Conservation (phyloP, 2,113 vertebrate genomes). For the Vulpes vulpes region DNA sequence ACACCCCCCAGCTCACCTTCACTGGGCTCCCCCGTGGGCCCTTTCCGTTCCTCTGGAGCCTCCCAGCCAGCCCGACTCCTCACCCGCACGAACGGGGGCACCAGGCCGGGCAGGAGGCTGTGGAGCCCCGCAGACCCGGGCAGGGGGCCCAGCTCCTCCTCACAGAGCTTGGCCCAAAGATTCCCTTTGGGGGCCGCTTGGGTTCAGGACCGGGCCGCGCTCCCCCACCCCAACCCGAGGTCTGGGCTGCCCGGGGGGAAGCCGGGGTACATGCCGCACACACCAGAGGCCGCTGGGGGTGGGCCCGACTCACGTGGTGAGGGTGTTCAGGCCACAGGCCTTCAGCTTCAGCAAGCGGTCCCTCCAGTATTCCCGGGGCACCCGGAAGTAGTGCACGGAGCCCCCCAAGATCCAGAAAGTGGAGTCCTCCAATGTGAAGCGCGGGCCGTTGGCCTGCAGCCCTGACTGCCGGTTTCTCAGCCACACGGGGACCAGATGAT, state of each 20-base stretch:
- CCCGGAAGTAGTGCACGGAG: conserved; percentile 96
- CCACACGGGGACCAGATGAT: conserved; percentile 69
- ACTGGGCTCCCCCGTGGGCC: too few relatives aligned
- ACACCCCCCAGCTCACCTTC: too few relatives aligned
- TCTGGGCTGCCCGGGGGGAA: not conserved
- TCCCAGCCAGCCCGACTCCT: not conserved
- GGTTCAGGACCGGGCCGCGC: too few relatives aligned
- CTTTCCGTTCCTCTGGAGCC: not conserved
- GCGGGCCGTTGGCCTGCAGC: conserved; percentile 88
- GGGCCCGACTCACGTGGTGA: conserved; percentile 92
- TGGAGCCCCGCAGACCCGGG: not conserved
- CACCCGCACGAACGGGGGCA: too few relatives aligned
- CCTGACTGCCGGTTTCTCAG: conserved; percentile 84
- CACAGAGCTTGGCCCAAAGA: not conserved
- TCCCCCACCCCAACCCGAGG: not conserved
- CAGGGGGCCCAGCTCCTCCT: not conserved
- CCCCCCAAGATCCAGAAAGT: conserved; percentile 92
- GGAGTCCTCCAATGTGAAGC: conserved; percentile 91
- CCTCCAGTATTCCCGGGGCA: conserved; percentile 95
- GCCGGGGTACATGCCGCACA: not conserved
- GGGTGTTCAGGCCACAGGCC: conserved; percentile 95
- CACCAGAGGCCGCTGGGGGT: too few relatives aligned
- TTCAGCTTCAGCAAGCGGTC: conserved; percentile 96
- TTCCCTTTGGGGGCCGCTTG: not conserved
- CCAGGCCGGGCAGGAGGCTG: not conserved